Evolutionary conservation across 2,888 invertebrate species (phyloP).

Genomic region (Lottia scabra): DNA sequence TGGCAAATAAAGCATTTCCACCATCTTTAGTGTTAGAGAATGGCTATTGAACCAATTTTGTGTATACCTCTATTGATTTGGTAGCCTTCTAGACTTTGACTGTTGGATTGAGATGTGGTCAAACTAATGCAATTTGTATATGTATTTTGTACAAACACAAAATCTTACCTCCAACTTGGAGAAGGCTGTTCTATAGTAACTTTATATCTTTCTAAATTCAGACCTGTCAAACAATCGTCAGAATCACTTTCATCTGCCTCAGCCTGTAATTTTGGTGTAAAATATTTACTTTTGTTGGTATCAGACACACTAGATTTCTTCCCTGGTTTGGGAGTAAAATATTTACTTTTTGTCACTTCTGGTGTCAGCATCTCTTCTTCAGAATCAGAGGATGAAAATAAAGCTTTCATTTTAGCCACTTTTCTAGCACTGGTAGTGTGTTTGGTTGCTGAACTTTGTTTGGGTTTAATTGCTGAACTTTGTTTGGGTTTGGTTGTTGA

Average conservation of each 20-base stretch:
- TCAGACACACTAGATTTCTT: not conserved
- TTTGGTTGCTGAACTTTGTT: conserved; percentile 15
- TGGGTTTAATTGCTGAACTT: conserved; percentile 6
- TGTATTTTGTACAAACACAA: not conserved
- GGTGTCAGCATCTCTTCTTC: not conserved
- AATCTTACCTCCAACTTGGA: not conserved
- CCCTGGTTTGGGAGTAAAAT: no score
- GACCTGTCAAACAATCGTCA: not conserved
- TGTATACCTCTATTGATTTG: no score
- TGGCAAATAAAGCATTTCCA: no score
- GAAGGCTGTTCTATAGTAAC: not conserved
- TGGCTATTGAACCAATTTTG: no score
- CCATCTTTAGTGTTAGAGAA: no score
- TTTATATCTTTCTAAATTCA: not conserved
- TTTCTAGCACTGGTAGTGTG: not conserved
- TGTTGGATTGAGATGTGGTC: no score
- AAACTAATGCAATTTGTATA: no score
- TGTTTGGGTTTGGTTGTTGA: not conserved
- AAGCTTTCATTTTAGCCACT: not conserved
- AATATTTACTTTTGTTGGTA: not conserved
- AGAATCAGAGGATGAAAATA: not conserved
- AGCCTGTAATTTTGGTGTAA: not conserved
- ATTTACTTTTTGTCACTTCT: no score
- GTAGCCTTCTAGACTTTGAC: no score
- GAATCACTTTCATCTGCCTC: not conserved